phyloP scores from a whole-genome alignment of 2,113 vertebrate species.

The Daubentonia madagascariensis region DNA sequence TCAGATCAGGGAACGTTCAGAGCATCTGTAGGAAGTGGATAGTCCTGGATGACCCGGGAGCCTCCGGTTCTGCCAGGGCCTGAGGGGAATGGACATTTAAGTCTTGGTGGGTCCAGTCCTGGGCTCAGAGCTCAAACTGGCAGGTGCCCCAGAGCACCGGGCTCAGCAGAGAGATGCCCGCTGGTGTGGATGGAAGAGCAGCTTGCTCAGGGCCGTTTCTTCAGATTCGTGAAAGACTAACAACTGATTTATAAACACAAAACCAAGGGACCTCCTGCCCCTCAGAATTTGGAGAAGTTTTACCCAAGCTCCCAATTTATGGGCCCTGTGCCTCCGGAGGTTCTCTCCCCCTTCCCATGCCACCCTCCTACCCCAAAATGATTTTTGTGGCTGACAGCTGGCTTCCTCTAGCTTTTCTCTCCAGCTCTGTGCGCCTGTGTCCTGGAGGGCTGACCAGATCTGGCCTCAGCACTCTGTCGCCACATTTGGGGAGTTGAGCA shows the following conservation, averaged over 20 bases:
- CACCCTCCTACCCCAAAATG: not conserved
- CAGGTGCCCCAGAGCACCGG: rapidly evolving
- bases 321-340: not conserved
- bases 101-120: not conserved
- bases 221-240: not conserved
- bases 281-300: not conserved
- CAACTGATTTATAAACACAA: not conserved
- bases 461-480: not conserved
- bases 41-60: not conserved
- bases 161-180: not conserved
- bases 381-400: not conserved
- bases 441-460: not conserved
- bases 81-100: rapidly evolving
- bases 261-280: too few relatives aligned
- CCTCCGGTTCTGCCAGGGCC: not conserved
- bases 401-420: not conserved
- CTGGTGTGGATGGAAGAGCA: rapidly evolving
- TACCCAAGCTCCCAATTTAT: not conserved
- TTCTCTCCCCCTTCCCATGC: not conserved
- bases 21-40: not conserved
- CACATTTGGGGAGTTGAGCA: not conserved
- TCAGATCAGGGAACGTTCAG: too few relatives aligned
- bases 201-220: not conserved
- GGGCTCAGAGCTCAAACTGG: not conserved
- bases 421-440: not conserved